Evolutionary conservation across 2,888 invertebrate genomes (phyloP), one percentile per base, ranked within the genome.

Genomic region (Tenthredo livida): DNA sequence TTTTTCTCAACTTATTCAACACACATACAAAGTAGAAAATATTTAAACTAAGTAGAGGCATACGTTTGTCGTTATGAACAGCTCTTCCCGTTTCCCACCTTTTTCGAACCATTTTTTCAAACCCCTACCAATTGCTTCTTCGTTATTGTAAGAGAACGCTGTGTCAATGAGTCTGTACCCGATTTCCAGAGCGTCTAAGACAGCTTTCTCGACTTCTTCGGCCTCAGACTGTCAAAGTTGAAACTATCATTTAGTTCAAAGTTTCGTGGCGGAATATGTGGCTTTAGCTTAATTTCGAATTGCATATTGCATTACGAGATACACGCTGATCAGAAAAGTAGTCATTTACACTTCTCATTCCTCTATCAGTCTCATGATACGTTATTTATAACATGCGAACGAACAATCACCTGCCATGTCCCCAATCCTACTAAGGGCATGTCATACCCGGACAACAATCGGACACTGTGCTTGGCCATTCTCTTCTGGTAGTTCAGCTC

Each of bases 61-160:
- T 93, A 97, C 97, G 95, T 97, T 97, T 21, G 97, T 96, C 40
- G 97, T 97, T 86, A 97, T 95, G 93, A 97, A 97, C 86, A 97
- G 93, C 78, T 97, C 96, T 89, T 96, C 95, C 85, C 97, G 94
- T 86, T 94, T 95, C 15, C 96, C 95, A 65, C 96, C 96, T 73
- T 94, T 94, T 37, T 94, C 91, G 47, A 97, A 94, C 96, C 96
- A 96, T 90, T 95, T 94, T 88, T 95, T 95, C 80, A 97, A 92
- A 47, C 95, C 96, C 85, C 94, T 94, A 5, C 97, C 97, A 87
- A 97, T 96, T 1, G 96, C 95, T 88, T 96, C 96, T 93, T 97
- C 97, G 89, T 97, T 97, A 87, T 96, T 95, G 90, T 97, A 97
- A 93, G 96, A 96, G 90, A 96, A 96, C 47, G 97, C 97, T 17